Conservation (phyloP, 1,140 invertebrate species). For the Chelonus insularis region DNA sequence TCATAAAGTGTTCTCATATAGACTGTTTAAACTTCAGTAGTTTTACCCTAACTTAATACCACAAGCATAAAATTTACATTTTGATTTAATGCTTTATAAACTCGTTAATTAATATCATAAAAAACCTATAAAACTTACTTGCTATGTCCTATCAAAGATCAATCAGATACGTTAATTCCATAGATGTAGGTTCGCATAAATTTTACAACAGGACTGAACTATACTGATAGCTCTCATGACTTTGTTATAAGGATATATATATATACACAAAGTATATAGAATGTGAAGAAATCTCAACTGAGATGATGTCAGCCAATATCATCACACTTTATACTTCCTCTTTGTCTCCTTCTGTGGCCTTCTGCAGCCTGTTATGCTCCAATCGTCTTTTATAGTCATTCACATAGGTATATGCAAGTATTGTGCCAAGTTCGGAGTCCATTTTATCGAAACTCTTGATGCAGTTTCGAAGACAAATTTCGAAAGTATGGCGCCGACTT, state of each 20-base stretch:
- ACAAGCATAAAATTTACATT: background rate
- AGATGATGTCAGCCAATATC: background rate
- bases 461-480: slow-evolving; percentile 19
- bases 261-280: too few relatives aligned
- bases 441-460: slow-evolving; percentile 8
- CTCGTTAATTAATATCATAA: slow-evolving; percentile 3
- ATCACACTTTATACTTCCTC: background rate
- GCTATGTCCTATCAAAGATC: too few relatives aligned
- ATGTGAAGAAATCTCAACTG: background rate
- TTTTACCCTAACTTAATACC: background rate
- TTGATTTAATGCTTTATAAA: background rate
- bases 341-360: background rate
- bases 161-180: too few relatives aligned
- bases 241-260: background rate
- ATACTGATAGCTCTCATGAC: background rate
- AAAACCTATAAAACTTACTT: too few relatives aligned
- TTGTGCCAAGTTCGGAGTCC: slow-evolving; percentile 6
- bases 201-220: background rate
- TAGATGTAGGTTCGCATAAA: too few relatives aligned
- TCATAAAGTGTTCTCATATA: background rate
- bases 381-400: too few relatives aligned
- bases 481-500: background rate
- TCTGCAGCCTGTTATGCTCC: too few relatives aligned
- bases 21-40: background rate
- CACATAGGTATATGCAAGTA: background rate